Percentiles rank a stretch among this genome's conserved stretches.
Conservation (phyloP, 1,140 invertebrate genomes). For the Globodera ellingtonae region DNA sequence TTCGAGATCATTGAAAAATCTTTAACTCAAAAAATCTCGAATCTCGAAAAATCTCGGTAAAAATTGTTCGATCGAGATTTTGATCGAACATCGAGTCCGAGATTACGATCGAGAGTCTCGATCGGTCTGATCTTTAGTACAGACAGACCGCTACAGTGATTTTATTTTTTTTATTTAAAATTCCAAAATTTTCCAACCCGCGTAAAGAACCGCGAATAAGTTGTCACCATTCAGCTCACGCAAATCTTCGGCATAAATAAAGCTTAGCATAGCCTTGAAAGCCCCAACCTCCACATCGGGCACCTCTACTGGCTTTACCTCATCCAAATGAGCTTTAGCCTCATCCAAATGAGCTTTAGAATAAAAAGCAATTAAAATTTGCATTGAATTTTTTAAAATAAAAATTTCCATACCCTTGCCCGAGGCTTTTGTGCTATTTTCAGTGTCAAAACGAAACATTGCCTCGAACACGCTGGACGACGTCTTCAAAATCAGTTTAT, state of each 20-base stretch:
- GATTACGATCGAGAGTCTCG: no score
- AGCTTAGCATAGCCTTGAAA: neutral
- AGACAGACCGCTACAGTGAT: no score
- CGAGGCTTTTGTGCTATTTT: neutral
- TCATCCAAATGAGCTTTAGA: no score
- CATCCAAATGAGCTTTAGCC: no score
- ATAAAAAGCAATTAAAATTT: no score
- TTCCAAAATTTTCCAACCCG: neutral
- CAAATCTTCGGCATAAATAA: neutral
- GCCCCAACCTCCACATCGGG: neutral
- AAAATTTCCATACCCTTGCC: neutral
- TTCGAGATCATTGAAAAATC: no score
- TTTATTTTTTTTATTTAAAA: neutral
- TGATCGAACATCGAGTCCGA: no score
- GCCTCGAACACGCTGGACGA: neutral
- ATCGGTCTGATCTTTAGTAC: no score
- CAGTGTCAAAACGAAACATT: neutral
- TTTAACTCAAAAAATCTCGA: no score
- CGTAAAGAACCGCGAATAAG: neutral
- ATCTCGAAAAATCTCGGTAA: no score
- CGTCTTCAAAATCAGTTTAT: neutral
- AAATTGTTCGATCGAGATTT: no score
- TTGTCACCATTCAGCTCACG: neutral
- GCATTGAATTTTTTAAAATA: neutral
- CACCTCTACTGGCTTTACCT: neutral